A percentile compares a stretch with the other conserved stretches of the same genome.
Conservation (phyloP, 2,888 invertebrate species). For the Tenthredo notha region DNA sequence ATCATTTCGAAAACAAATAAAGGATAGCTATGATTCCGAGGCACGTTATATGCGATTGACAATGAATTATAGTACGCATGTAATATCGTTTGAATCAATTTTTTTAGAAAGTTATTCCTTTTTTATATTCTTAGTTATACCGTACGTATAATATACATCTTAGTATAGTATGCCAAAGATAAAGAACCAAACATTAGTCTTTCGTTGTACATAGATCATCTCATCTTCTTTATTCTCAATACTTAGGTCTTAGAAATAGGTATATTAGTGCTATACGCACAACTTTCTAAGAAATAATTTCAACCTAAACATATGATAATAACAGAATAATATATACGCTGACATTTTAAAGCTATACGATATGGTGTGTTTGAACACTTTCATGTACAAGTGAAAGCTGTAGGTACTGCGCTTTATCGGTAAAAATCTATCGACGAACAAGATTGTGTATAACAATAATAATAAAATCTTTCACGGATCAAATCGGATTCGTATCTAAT, state of each 20-base stretch:
- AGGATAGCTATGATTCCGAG: neutral
- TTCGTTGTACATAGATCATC: neutral
- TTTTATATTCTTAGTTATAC: neutral
- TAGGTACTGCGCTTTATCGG: neutral
- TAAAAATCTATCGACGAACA: slow-evolving; percentile 1
- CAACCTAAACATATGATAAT: neutral
- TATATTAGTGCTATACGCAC: neutral
- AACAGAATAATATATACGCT: neutral
- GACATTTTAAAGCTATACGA: neutral
- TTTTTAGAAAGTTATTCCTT: slow-evolving; percentile 33
- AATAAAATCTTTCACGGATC: neutral
- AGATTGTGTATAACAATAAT: neutral
- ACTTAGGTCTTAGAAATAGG: neutral
- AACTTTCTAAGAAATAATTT: slow-evolving; percentile 34
- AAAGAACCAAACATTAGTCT: neutral
- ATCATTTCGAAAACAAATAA: neutral
- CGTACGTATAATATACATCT: neutral
- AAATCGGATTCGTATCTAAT: neutral
- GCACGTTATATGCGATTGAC: neutral
- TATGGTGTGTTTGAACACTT: neutral
- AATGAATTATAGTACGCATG: neutral
- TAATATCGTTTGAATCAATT: slow-evolving; percentile 20
- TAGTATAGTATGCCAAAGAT: neutral
- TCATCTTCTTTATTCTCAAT: neutral
- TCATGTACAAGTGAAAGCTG: slow-evolving; percentile 10